These are phyloP conservation scores for Lithophane socia DNA, from an alignment of 2,888 invertebrate species.

Conservation along the genomic window DNA sequence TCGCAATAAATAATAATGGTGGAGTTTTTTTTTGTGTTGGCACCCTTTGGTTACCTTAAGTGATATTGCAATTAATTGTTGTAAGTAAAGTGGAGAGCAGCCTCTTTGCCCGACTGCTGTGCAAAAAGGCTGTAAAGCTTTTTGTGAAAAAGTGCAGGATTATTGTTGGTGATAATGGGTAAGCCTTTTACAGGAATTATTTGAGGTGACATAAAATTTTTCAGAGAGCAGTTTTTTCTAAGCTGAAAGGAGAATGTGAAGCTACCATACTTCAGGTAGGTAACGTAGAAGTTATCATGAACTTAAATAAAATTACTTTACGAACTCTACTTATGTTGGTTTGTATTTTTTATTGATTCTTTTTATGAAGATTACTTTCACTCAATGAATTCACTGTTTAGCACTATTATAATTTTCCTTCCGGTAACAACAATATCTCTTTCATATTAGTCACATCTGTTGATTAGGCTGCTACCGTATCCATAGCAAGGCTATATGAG, in stretches of 20 bases:
- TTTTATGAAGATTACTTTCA: conserved; percentile 39
- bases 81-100: conserved; percentile 46
- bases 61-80: conserved; percentile 62
- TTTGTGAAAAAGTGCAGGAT: conserved; percentile 10
- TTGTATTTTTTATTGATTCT: background rate
- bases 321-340: background rate
- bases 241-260: no score
- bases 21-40: conserved; percentile 52
- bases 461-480: conserved; percentile 52
- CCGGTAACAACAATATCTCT: conserved; percentile 76
- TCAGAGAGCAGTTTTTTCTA: background rate
- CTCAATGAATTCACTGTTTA: conserved; percentile 67
- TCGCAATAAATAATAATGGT: conserved; percentile 62
- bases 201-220: background rate
- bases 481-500: conserved; percentile 30
- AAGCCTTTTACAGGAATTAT: conserved; percentile 5
- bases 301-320: background rate
- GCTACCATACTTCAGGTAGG: background rate
- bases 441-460: conserved; percentile 78
- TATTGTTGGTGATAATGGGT: conserved; percentile 1
- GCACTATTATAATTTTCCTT: conserved; percentile 62
- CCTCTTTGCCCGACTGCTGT: conserved; percentile 24
- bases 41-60: conserved; percentile 63
- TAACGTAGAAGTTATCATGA: no score
- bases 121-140: conserved; percentile 15